Evolutionary conservation across 2,888 invertebrate species (phyloP).

Genomic region (Eupithecia vulgata): DNA sequence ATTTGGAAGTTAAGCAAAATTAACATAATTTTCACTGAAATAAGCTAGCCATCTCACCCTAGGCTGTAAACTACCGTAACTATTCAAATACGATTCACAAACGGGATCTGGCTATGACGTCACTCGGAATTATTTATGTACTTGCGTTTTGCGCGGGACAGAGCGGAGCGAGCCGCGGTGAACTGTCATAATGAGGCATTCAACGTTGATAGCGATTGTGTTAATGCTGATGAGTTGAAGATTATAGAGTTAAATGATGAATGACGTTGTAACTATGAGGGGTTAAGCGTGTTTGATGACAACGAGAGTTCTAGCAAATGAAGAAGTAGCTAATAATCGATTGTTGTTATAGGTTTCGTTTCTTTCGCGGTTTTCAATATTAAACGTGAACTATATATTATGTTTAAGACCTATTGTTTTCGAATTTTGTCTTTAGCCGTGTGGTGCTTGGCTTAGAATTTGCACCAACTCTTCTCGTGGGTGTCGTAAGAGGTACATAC

Average conservation of each 20-base stretch:
- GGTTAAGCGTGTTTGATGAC: conserved; percentile 10
- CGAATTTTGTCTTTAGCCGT: too few species aligned
- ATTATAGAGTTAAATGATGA: conserved; percentile 23
- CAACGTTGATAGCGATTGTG: conserved; percentile 35
- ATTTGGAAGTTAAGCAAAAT: neutral
- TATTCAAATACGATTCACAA: conserved; percentile 56
- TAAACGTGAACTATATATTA: too few species aligned
- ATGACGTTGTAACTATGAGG: conserved; percentile 16
- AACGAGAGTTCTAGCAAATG: neutral
- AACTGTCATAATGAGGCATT: conserved; percentile 41
- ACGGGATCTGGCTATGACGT: conserved; percentile 72
- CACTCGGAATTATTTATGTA: conserved; percentile 77
- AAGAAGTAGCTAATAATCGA: neutral
- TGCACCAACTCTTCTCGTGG: too few species aligned
- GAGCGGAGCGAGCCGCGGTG: conserved; percentile 46
- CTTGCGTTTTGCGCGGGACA: conserved; percentile 46
- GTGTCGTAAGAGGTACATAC: too few species aligned
- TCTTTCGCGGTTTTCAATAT: neutral
- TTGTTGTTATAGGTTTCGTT: neutral
- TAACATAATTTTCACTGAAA: neutral
- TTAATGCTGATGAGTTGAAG: conserved; percentile 33
- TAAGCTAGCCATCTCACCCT: conserved; percentile 8
- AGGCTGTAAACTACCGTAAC: conserved; percentile 34
- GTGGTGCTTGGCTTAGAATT: too few species aligned
- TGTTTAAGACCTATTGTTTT: too few species aligned